Evolutionary conservation across 2,888 invertebrate species (phyloP).

Genomic region (Silvanus unidentatus): DNA sequence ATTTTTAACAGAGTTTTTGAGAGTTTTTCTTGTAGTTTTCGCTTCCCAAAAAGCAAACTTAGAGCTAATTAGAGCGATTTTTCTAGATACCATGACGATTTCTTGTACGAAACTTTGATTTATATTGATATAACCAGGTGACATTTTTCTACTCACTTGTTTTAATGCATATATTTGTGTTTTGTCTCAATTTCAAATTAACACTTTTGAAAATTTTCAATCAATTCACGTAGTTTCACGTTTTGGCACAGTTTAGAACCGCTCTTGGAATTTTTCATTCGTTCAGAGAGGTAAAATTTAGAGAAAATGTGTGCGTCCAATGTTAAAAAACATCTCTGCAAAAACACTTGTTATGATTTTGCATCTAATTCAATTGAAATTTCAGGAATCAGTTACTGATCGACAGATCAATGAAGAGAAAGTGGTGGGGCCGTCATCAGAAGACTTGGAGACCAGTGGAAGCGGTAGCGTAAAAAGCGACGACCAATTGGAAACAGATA

Average conservation of each 20-base stretch:
- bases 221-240: too few relatives aligned
- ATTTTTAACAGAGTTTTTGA: too few relatives aligned
- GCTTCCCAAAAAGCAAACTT: not conserved
- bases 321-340: not conserved
- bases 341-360: not conserved
- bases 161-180: too few relatives aligned
- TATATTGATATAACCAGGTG: conserved; percentile 25
- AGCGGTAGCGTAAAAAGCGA: conserved; percentile 36
- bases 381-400: conserved; percentile 45
- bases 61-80: conserved; percentile 12
- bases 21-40: conserved; percentile 6
- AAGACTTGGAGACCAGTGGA: conserved; percentile 77
- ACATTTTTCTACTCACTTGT: conserved; percentile 13
- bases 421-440: conserved; percentile 85
- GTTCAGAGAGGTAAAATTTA: too few relatives aligned
- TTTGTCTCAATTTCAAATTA: too few relatives aligned
- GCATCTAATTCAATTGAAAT: too few relatives aligned
- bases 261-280: too few relatives aligned
- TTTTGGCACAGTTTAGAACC: too few relatives aligned
- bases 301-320: not conserved
- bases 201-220: too few relatives aligned
- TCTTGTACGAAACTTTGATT: conserved; percentile 25
- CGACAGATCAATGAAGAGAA: conserved; percentile 54
- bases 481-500: conserved; percentile 33
- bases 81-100: conserved; percentile 37